Percentiles rank a stretch among this genome's conserved stretches.
Conservation (phyloP, 2,888 invertebrate species). For the Coleophora deauratella region DNA sequence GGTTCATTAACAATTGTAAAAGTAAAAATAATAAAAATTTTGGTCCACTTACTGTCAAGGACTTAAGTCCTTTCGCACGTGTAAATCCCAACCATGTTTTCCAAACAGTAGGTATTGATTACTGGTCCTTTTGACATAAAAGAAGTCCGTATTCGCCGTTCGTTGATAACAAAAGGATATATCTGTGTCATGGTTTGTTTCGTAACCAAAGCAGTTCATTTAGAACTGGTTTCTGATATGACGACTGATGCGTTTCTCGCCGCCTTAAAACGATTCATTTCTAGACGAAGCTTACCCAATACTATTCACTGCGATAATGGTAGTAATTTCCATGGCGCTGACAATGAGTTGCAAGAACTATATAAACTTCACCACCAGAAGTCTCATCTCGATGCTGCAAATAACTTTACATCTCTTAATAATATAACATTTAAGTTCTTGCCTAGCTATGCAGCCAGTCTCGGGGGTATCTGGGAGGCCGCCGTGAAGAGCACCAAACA, state of each 20-base stretch:
- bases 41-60: constrained; percentile 3
- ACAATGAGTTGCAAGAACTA: neutral
- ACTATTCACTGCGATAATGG: constrained; percentile 8
- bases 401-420: too few species aligned
- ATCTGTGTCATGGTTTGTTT: constrained; percentile 3
- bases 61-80: neutral
- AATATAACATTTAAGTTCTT: too few species aligned
- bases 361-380: neutral
- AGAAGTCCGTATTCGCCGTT: neutral
- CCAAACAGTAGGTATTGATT: constrained; percentile 4
- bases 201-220: constrained; percentile 7
- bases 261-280: constrained; percentile 8
- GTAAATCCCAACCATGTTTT: constrained; percentile 1
- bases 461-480: too few species aligned
- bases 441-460: too few species aligned
- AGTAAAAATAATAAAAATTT: neutral
- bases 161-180: constrained; percentile 1
- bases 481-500: too few species aligned
- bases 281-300: constrained; percentile 7
- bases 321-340: constrained; percentile 4
- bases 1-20: neutral
- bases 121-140: neutral
- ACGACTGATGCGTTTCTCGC: constrained; percentile 5
- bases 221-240: constrained; percentile 10
- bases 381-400: too few species aligned